Base-by-base conservation (phyloP, 2,797 vertebrate species). In the Silurus lanzhouensis region DNA sequence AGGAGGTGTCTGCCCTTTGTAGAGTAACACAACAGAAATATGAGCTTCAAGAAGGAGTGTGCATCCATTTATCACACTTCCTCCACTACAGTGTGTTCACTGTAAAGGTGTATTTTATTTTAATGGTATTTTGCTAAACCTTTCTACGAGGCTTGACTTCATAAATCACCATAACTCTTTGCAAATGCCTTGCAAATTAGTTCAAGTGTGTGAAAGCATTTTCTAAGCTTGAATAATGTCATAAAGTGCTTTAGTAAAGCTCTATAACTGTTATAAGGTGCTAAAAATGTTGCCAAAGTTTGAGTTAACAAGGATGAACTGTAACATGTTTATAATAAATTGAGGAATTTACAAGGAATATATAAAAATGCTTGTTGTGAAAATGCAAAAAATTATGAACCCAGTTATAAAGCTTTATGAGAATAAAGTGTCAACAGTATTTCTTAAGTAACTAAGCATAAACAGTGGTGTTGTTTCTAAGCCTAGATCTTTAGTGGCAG, bases 1-100 rank as follows among this genome's bases (percentile, higher is more conserved):
- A 84, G 86, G 44, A 74, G 66, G 67, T 83, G 25, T 74, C 76
- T 80, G 31, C 48, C 38, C 74, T 5, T 44, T 68, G 15, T 38
- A 83, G 63, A 78, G 17, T n/a, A 25, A 77, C n/a, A 64, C 14
- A 66, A 74, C 17, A 52, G 38, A 31, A 82, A 77, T 48, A 60
- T 60, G 55, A 75, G 57, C 38, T 74, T n/a, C 22, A 72, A 71
- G 25, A 63, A 17, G 44, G 52, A 52, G n/a, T 19, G 38, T 20
- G 76, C 48, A n/a, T 46, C 6, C 19, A 17, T 71, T 27, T 38
- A n/a, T 70, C 38, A 72, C 31, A 81, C 76, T 19, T 68, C 57
- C 58, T 48, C n/a, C 14, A 15, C 7, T 46, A 19, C 2, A 38
- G 58, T 82, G 17, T 80, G 46, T 31, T 15, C 10, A 66, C n/a